Base-by-base conservation (phyloP, 1,140 invertebrate species). In the Drosophila leontia region DNA sequence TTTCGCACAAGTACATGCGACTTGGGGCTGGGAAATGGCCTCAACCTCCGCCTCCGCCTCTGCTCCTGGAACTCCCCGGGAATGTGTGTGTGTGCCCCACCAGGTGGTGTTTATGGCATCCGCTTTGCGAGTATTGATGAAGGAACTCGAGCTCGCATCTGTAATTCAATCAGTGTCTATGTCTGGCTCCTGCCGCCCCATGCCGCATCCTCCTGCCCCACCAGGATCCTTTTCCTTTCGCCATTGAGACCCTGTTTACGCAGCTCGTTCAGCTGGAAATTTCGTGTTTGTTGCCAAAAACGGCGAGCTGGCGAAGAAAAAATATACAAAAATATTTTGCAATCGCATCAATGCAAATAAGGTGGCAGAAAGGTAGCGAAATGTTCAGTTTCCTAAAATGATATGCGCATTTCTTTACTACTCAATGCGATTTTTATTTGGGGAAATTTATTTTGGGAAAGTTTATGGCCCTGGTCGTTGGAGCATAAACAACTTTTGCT, bases 41-140 rank as follows among this genome's bases (percentile, higher is more conserved):
- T 57, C 48, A 55, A 37, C 51, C 51, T 55, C 34, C 17, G 51
- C 17, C 32, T 2, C 29, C 29, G 50, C 11, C n/a, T 13, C 19
- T 26, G 35, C 58, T 59, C 45, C 45, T 42, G 48, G 2, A 19
- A 44, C 29, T 32, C 11, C 48, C 13, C 42, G 47, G 62, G 19
- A 64, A 34, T 75, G 60, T 45, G 32, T 34, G 60, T 71, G 58
- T 59, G 35, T 69, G 78, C 70, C 76, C 80, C 75, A 75, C 85
- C 84, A 91, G 90, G 80, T 91, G 82, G 82, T 83, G 90, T 91
- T 91, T 91, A 91, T 91, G 84, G 90, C 91, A 91, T 91, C 90
- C 90, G 90, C 82, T 91, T 35, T 86, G 78, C 81, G 70, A 88
- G 85, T 88, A 91, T 91, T 91, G 90, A 91, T 91, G 85, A 91